Percentiles rank a stretch among this genome's conserved stretches.
These are phyloP conservation scores for Albula goreensis DNA, from an alignment of 2,113 vertebrate genomes.

Conservation along the genomic window DNA sequence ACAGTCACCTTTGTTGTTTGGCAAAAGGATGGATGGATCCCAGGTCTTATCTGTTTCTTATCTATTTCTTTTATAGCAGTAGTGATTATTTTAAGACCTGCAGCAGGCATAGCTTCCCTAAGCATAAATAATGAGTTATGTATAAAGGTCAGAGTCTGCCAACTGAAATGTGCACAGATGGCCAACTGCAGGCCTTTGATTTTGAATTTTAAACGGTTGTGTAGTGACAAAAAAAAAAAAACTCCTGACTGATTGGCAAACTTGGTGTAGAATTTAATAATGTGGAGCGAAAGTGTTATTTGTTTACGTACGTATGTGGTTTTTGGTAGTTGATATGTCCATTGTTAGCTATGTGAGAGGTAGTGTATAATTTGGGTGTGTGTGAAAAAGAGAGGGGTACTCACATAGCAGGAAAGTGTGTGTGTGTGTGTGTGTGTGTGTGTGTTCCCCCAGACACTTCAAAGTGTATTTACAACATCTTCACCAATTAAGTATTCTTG, in stretches of 20 bases:
- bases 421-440: too few relatives aligned
- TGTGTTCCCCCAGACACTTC: background rate
- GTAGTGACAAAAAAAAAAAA: background rate
- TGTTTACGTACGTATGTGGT: background rate
- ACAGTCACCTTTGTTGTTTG: background rate
- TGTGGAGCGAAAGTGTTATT: background rate
- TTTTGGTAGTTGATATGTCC: background rate
- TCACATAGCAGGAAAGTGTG: background rate
- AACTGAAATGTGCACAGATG: slow-evolving; percentile 32
- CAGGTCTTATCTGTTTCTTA: background rate
- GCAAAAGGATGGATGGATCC: background rate
- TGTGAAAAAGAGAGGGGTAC: too few relatives aligned
- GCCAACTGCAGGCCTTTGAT: background rate
- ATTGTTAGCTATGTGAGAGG: background rate
- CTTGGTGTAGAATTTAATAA: background rate
- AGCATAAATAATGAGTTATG: slow-evolving; percentile 44
- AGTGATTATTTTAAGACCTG: background rate
- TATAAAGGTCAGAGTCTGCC: slow-evolving; percentile 47
- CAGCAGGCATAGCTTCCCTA: slow-evolving; percentile 35
- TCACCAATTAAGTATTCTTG: too few relatives aligned
- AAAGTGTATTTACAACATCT: background rate
- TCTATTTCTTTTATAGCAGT: background rate
- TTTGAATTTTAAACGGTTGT: background rate
- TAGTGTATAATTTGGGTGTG: background rate
- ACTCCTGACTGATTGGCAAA: background rate